Evolutionary conservation across 2,113 vertebrate species (phyloP), one percentile per base, ranked within the genome.

Genomic region (Gobiocypris rarus): DNA sequence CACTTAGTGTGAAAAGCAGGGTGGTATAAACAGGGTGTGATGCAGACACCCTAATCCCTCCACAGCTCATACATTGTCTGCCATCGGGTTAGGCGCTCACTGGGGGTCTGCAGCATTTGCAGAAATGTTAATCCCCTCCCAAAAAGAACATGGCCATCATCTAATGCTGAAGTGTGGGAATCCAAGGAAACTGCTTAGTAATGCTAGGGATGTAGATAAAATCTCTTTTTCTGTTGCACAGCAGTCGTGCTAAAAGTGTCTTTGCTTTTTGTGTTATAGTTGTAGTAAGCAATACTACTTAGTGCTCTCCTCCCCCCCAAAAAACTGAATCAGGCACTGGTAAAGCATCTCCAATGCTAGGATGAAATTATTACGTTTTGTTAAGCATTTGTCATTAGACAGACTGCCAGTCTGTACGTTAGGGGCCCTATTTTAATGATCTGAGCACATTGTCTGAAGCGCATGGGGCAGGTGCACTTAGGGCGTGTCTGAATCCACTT

Each of bases 31-130:
- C 92, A 94, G 92, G 91, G 89, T 92, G 90, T 89, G 89, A 87
- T 82, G 76, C 92, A 94, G 94, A 95, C 94, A 94, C 78, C 87
- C 86, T 93, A 95, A 94, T 94, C 92, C 89, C 89, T 24, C 38
- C 45, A 81, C 80, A 84, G 91, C 67, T 82, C 91, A 93, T 91
- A 92, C 92, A 90, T 91, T 87, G 0, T 94, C 86, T 90, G 88
- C 85, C 78, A 85, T 86, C 86, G 90, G 82, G 92, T 90, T 93
- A 91, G 91, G 34, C 90, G 87, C 86, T 91, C 89, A 91, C 86
- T 89, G 87, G 87, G 81, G 87, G 89, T 88, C 86, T 94, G 93
- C 93, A 94, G 91, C 89, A 91, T 91, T 91, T 91, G 93, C 93
- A 93, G 87, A 92, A 94, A 89, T 15, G 77, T 61, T 93, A 93